Evolutionary conservation across 2,113 vertebrate species (phyloP).

Genomic region (Muntiacus muntjak): DNA sequence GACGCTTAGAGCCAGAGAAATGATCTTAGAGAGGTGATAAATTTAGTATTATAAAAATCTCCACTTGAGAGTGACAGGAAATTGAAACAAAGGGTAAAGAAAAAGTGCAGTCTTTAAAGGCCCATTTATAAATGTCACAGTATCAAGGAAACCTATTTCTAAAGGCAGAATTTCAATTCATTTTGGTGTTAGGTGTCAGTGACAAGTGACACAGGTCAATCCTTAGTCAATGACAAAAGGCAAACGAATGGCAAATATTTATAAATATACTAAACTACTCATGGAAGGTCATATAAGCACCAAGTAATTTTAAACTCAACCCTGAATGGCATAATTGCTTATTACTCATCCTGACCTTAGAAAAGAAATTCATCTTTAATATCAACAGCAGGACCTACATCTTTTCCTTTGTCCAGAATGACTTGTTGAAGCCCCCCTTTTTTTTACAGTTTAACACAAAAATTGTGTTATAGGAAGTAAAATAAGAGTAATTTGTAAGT

Average conservation of each 20-base stretch:
- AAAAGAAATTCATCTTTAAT: slow-evolving; percentile 27
- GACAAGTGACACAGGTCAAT: slow-evolving; percentile 61
- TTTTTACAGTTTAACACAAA: neutral
- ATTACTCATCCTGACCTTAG: slow-evolving; percentile 56
- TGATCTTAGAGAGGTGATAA: slow-evolving; percentile 46
- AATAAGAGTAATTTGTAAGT: neutral
- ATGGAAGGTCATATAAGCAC: slow-evolving; percentile 20
- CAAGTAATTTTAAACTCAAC: slow-evolving; percentile 43
- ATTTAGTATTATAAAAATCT: slow-evolving; percentile 63
- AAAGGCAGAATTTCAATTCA: slow-evolving; percentile 53
- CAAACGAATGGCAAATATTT: slow-evolving; percentile 32
- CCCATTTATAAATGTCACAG: slow-evolving; percentile 66
- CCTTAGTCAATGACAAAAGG: slow-evolving; percentile 46
- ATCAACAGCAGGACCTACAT: neutral
- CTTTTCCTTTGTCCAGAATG: neutral
- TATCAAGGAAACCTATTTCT: slow-evolving; percentile 46
- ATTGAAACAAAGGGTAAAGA: slow-evolving; percentile 64
- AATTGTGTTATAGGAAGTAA: neutral
- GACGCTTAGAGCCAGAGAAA: slow-evolving; percentile 17
- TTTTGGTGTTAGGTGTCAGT: slow-evolving; percentile 48
- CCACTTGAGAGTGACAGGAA: slow-evolving; percentile 55
- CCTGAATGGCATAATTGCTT: slow-evolving; percentile 49
- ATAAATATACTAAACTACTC: slow-evolving; percentile 56
- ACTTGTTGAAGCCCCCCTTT: neutral
- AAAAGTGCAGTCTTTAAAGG: slow-evolving; percentile 62